Evolutionary conservation across 2,888 invertebrate genomes (phyloP).

Genomic region (Drosophila kuntzei): DNA sequence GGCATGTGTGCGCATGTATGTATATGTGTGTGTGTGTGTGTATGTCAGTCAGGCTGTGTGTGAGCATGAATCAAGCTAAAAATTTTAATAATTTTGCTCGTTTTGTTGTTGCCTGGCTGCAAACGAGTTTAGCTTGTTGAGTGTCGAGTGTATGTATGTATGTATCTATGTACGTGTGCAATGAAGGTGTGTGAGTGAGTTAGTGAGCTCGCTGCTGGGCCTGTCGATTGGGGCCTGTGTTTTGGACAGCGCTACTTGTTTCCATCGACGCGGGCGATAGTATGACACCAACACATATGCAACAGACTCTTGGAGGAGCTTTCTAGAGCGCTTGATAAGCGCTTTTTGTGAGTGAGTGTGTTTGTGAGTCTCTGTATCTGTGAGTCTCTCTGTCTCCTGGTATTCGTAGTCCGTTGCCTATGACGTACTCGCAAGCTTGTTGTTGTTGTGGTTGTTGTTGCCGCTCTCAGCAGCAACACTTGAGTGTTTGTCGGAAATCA

Average conservation of each 20-base stretch:
- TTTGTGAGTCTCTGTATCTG: conserved; percentile 2
- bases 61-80: conserved; percentile 76
- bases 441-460: conserved; percentile 39
- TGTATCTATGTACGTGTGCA: neutral
- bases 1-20: conserved; percentile 13
- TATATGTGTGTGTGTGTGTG: conserved; percentile 14
- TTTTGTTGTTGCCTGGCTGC: conserved; percentile 48
- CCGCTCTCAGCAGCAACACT: conserved; percentile 42
- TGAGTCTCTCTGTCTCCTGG: conserved; percentile 16
- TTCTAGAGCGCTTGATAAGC: conserved; percentile 63
- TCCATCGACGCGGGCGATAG: conserved; percentile 60
- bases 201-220: conserved; percentile 37
- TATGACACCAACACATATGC: conserved; percentile 57
- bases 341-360: too few relatives aligned
- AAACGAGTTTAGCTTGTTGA: conserved; percentile 79
- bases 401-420: conserved; percentile 24
- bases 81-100: conserved; percentile 74
- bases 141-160: conserved; percentile 20
- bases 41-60: conserved; percentile 35
- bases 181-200: conserved; percentile 32
- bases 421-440: conserved; percentile 55
- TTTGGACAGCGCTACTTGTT: conserved; percentile 71
- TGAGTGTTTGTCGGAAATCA: conserved; percentile 71
- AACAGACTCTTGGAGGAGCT: conserved; percentile 39
- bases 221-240: conserved; percentile 38